Conservation (phyloP, 2,888 invertebrate species). For the Auanema freiburgensis region DNA sequence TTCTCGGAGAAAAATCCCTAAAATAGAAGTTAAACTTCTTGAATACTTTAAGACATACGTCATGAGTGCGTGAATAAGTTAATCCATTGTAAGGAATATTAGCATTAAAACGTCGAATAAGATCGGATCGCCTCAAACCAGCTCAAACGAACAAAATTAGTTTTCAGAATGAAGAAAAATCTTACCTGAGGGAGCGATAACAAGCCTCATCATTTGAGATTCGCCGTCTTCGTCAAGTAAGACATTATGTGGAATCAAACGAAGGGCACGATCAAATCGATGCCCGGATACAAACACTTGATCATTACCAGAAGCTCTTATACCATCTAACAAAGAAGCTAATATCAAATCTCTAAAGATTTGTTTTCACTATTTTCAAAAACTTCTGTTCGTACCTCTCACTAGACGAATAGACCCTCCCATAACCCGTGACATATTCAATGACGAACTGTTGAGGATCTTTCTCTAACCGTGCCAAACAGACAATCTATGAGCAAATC, state of each 20-base stretch:
- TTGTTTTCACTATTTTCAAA: not conserved
- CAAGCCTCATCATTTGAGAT: slow-evolving; percentile 81
- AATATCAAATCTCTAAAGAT: slow-evolving; percentile 82
- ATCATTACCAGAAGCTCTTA: slow-evolving; percentile 91
- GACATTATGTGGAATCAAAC: slow-evolving; percentile 80
- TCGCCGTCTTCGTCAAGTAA: slow-evolving; percentile 95
- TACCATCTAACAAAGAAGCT: slow-evolving; percentile 92
- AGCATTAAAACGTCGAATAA: slow-evolving; percentile 90
- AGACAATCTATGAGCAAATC: slow-evolving; percentile 76
- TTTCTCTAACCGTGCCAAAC: slow-evolving; percentile 82
- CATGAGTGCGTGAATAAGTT: slow-evolving; percentile 90
- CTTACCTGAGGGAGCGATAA: slow-evolving; percentile 57
- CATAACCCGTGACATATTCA: slow-evolving; percentile 88
- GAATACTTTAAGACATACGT: slow-evolving; percentile 71
- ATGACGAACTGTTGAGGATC: slow-evolving; percentile 91
- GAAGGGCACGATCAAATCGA: slow-evolving; percentile 80
- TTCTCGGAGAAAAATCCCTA: slow-evolving; percentile 85
- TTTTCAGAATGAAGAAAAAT: not conserved
- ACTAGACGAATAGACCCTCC: slow-evolving; percentile 84
- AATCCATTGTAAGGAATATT: slow-evolving; percentile 97
- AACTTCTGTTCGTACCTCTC: slow-evolving; percentile 76
- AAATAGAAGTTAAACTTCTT: slow-evolving; percentile 55
- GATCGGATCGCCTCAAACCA: slow-evolving; percentile 76
- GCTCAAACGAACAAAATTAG: slow-evolving; percentile 61
- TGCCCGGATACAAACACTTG: slow-evolving; percentile 71